phyloP scores from a whole-genome alignment of 2,797 vertebrate species.

The Hipposideros larvatus region DNA sequence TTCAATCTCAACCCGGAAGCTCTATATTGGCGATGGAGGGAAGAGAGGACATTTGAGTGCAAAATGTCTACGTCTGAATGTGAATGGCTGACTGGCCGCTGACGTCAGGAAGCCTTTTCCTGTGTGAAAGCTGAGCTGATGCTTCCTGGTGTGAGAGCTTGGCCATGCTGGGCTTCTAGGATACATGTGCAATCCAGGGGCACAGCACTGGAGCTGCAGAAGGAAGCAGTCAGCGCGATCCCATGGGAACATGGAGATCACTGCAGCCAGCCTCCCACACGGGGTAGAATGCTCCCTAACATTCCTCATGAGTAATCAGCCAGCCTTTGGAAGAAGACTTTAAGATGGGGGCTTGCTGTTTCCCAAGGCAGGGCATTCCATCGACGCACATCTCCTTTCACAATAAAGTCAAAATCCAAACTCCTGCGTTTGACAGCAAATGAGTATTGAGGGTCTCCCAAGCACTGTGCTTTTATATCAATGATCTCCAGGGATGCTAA shows the following conservation, averaged over 20 bases:
- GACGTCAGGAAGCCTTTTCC: background rate
- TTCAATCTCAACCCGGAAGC: constrained; percentile 59
- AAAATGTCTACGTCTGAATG: constrained; percentile 31
- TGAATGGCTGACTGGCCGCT: background rate
- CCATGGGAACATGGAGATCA: background rate
- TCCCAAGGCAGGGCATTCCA: background rate
- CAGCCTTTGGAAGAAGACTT: background rate
- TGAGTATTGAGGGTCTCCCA: background rate
- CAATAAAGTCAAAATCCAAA: background rate
- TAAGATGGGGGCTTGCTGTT: background rate
- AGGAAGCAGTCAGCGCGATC: background rate
- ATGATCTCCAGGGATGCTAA: background rate
- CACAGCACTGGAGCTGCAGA: background rate
- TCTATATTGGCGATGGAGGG: background rate
- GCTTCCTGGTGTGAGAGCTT: background rate
- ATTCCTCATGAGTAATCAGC: background rate
- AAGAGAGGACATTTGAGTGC: background rate
- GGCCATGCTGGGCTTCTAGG: background rate
- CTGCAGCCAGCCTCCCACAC: too few relatives aligned
- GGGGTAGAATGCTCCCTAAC: background rate
- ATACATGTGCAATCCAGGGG: background rate
- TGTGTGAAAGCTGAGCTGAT: background rate
- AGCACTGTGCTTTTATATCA: background rate
- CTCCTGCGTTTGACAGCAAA: background rate
- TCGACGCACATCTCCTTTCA: background rate